Evolutionary conservation across 2,797 vertebrate genomes (phyloP).

Genomic region (Takifugu rubripes): DNA sequence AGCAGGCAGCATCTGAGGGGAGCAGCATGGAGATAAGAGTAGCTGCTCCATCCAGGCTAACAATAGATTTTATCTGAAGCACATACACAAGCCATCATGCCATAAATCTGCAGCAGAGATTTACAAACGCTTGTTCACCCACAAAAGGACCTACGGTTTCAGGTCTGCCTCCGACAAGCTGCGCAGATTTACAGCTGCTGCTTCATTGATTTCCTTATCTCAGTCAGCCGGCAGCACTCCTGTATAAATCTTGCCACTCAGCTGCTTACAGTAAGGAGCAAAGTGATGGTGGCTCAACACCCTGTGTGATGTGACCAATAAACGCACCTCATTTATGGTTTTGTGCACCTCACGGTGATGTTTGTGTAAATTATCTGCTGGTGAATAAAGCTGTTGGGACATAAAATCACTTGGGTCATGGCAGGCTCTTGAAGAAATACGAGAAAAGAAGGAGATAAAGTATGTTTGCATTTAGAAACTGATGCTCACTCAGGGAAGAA

Average conservation of each 20-base stretch:
- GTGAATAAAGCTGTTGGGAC: background rate
- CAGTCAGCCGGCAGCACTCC: slow-evolving; percentile 40
- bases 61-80: slow-evolving; percentile 24
- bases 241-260: slow-evolving; percentile 58
- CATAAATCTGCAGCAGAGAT: slow-evolving; percentile 48
- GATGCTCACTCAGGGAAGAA: slow-evolving; percentile 1
- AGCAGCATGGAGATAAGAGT: background rate
- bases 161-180: slow-evolving; percentile 25
- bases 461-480: slow-evolving; percentile 28
- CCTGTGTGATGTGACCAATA: background rate
- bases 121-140: slow-evolving; percentile 40
- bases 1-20: background rate
- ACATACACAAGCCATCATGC: slow-evolving; percentile 5
- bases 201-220: slow-evolving; percentile 58
- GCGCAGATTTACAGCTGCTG: slow-evolving; percentile 58
- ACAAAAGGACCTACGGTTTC: slow-evolving; percentile 31
- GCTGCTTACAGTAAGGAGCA: slow-evolving; percentile 49
- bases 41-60: slow-evolving; percentile 12
- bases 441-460: slow-evolving; percentile 13
- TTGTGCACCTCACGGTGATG: background rate
- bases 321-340: too few species aligned
- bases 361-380: slow-evolving; percentile 6
- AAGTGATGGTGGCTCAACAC: slow-evolving; percentile 37
- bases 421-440: slow-evolving; percentile 4
- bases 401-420: background rate